Evolutionary conservation across 2,888 invertebrate species (phyloP).

Genomic region (Lasioglossum villosulum): DNA sequence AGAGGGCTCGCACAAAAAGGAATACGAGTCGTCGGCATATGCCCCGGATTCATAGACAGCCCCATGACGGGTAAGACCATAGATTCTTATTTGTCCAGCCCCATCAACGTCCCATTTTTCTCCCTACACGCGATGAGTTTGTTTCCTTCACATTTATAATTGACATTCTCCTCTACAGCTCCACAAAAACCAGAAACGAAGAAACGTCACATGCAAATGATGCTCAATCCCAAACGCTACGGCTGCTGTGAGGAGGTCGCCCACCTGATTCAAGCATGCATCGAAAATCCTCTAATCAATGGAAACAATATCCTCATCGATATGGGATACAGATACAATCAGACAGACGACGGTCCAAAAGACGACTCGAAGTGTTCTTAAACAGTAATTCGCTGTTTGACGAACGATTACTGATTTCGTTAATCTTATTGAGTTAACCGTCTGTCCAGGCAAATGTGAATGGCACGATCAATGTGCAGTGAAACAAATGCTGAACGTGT

Average conservation of each 20-base stretch:
- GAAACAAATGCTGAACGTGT: background rate
- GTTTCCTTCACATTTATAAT: background rate
- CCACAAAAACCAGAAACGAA: constrained; percentile 15
- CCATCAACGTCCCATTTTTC: background rate
- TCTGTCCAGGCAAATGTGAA: background rate
- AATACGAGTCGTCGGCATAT: constrained; percentile 89
- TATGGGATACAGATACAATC: constrained; percentile 64
- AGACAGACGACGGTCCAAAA: constrained; percentile 38
- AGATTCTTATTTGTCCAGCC: background rate
- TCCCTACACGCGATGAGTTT: background rate
- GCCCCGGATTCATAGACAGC: constrained; percentile 87
- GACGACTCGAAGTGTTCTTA: background rate
- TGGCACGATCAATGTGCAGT: background rate
- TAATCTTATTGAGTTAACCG: background rate
- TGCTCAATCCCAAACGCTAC: constrained; percentile 62
- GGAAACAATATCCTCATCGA: constrained; percentile 65
- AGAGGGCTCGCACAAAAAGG: constrained; percentile 68
- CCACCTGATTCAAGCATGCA: constrained; percentile 68
- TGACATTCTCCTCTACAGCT: constrained; percentile 3
- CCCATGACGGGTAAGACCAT: constrained; percentile 67
- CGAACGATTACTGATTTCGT: background rate
- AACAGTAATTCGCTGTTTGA: background rate
- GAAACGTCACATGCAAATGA: constrained; percentile 34
- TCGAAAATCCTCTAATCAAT: constrained; percentile 74
- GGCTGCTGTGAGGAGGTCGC: constrained; percentile 70